These are phyloP conservation scores for Nycticorax nycticorax DNA, from an alignment of 2,113 vertebrate genomes.

Conservation along the genomic window DNA sequence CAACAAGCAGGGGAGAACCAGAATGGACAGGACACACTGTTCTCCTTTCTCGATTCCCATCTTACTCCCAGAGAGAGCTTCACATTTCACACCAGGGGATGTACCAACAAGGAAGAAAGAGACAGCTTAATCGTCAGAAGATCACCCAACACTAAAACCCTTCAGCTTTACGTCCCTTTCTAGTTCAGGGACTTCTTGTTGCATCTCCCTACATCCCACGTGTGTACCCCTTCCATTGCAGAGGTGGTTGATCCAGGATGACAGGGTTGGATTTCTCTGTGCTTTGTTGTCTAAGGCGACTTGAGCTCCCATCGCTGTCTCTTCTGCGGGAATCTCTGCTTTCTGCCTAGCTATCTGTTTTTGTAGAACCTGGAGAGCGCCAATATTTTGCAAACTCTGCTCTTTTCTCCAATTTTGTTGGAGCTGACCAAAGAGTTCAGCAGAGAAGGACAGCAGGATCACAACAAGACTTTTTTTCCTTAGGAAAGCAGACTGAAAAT, in stretches of 20 bases:
- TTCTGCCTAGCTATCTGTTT: background rate
- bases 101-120: background rate
- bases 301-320: background rate
- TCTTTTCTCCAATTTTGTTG: background rate
- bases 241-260: background rate
- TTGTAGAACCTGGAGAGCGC: background rate
- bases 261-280: background rate
- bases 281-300: background rate
- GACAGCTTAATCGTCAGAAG: background rate
- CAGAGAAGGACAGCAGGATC: background rate
- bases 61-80: background rate
- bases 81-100: background rate
- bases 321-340: background rate
- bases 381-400: background rate
- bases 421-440: background rate
- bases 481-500: background rate
- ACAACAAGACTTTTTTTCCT: background rate
- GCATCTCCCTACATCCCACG: background rate
- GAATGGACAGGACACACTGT: background rate
- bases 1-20: background rate
- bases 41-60: background rate
- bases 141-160: background rate
- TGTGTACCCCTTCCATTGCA: accelerated
- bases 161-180: no score
- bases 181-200: background rate